Evolutionary conservation across 2,113 vertebrate genomes (phyloP).

Genomic region (Micromys minutus): DNA sequence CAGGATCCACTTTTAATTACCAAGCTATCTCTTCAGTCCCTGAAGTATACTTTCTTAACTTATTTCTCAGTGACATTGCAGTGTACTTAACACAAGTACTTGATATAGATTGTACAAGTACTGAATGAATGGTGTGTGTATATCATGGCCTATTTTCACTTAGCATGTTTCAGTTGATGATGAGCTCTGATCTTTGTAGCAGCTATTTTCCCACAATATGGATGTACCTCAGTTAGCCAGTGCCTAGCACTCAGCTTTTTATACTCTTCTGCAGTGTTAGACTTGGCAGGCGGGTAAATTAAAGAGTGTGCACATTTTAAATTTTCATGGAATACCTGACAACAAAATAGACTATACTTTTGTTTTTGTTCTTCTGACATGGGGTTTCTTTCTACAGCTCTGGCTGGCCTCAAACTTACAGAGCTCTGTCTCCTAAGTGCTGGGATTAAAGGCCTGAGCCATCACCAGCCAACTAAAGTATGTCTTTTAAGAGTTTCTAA

Average conservation of each 20-base stretch:
- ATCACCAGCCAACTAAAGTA: background rate
- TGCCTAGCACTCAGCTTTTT: background rate
- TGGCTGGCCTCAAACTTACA: background rate
- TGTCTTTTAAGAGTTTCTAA: background rate
- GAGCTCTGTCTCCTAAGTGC: background rate
- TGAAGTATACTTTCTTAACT: background rate
- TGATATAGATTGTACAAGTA: background rate
- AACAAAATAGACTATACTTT: background rate
- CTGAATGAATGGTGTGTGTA: background rate
- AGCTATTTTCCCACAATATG: background rate
- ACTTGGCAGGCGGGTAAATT: conserved; percentile 5
- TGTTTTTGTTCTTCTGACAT: background rate
- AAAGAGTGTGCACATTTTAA: background rate
- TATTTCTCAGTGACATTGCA: background rate
- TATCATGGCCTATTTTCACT: background rate
- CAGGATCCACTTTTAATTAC: background rate
- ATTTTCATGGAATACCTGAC: conserved; percentile 14
- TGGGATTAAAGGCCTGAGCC: background rate
- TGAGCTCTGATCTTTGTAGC: background rate
- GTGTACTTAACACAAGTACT: background rate
- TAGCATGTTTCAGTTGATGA: background rate
- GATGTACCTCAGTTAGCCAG: background rate
- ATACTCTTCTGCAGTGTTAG: background rate
- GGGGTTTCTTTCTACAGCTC: background rate
- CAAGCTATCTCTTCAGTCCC: background rate